Base-by-base conservation (phyloP, 2,113 vertebrate genomes). In the Centropus bengalensis region DNA sequence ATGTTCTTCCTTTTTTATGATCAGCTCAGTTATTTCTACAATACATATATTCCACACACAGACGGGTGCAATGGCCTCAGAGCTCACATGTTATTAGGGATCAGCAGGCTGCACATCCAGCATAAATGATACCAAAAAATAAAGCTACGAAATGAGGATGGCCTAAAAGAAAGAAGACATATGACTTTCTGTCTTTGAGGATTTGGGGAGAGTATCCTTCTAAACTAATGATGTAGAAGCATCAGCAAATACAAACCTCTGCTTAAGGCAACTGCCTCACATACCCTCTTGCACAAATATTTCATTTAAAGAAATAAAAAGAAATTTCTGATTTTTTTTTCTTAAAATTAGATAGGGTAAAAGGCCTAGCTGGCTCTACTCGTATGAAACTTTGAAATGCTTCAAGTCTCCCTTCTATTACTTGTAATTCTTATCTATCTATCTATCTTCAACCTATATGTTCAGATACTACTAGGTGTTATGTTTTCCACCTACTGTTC, bases 41-140 rank as follows among this genome's bases (percentile, higher is more conserved):
- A 7, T 0, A 0, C 40, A 55, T 40, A 18, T 5, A 2, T 18
- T 62, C 27, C 24, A 22, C 27, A 70, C 36, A 52, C 12, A 74
- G 30, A 74, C n/a, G 6, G 18, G 14, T 78, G 33, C 26, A 23
- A 36, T 3, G 20, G 44, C 26, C 54, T 32, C 26, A 15, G 26
- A 71, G 62, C 49, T 82, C 40, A 38, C 49, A 52, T 44, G 23
- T 6, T 30, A 6, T 40, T 10, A 12, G 10, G 42, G 64, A 77
- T 27, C 71, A 83, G 60, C 32, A 75, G 28, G 13, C 6, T 60
- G 12, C 36, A 76, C 2, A 6, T 5, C 23, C 45, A 45, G 30
- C 2, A 3, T 22, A 12, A 92, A 80, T 14, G 0, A 0, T 15
- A 63, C 32, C 38, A 49, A 77, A 70, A 91, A 14, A 12, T 36